Percentiles rank a stretch among this genome's conserved stretches.
phyloP scores from a whole-genome alignment of 2,113 vertebrate species.

The Trachemys scripta region DNA sequence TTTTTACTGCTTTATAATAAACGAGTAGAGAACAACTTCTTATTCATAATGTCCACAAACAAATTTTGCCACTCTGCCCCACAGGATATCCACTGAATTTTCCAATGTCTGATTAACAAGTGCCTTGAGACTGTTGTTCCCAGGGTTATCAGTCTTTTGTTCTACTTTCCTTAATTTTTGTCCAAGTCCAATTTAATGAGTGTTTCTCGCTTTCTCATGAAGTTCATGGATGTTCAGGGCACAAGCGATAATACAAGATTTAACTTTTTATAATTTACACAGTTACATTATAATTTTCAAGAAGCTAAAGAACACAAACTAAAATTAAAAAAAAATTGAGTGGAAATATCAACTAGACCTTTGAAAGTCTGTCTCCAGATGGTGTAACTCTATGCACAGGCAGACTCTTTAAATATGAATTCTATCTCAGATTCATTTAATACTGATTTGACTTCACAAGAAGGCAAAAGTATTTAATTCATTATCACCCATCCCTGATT shows the following conservation, averaged over 20 bases:
- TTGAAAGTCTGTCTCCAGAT: slow-evolving; percentile 2
- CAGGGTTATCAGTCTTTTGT: slow-evolving; percentile 59
- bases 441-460: slow-evolving; percentile 78
- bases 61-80: slow-evolving; percentile 70
- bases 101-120: slow-evolving; percentile 73
- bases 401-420: slow-evolving; percentile 67
- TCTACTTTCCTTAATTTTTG: slow-evolving; percentile 61
- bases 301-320: slow-evolving; percentile 13
- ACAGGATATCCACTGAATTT: slow-evolving; percentile 63
- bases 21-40: slow-evolving; percentile 60
- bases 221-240: neutral
- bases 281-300: slow-evolving; percentile 4
- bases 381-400: neutral
- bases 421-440: slow-evolving; percentile 71
- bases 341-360: neutral
- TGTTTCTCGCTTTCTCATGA: neutral
- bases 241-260: neutral
- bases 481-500: slow-evolving; percentile 84
- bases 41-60: slow-evolving; percentile 73
- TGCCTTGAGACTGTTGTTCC: slow-evolving; percentile 63
- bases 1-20: slow-evolving; percentile 61
- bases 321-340: neutral
- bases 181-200: slow-evolving; percentile 59
- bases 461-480: slow-evolving; percentile 85
- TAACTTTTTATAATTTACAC: neutral